A percentile compares a stretch with the other conserved stretches of the same genome.
Conservation (phyloP, 30 jellyfish, hydroid and myxozoan genomes). For the Cassiopea andromeda region DNA sequence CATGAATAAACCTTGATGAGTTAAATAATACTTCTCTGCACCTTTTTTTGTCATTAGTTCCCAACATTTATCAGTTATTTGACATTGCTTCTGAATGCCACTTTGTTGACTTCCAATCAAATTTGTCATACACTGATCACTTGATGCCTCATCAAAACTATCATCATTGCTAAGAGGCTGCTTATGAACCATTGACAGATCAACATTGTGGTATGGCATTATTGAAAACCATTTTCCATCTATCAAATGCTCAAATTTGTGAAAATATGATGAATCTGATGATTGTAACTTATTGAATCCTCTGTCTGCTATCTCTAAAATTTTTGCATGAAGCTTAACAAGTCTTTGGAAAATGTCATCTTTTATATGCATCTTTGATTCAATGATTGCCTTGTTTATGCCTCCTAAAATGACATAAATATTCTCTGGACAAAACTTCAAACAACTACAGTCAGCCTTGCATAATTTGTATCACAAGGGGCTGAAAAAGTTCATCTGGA, state of each 20-base stretch:
- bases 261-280: conserved; percentile 48
- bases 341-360: conserved; percentile 30
- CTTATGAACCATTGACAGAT: conserved; percentile 26
- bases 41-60: conserved; percentile 65
- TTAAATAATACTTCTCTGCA: conserved; percentile 64
- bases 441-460: too few species aligned
- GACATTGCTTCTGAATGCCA: conserved; percentile 41
- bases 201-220: conserved; percentile 56
- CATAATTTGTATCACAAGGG: too few species aligned
- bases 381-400: conserved; percentile 50
- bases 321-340: conserved; percentile 24
- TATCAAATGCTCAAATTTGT: conserved; percentile 54
- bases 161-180: conserved; percentile 27
- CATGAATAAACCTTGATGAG: conserved; percentile 83
- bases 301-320: conserved; percentile 25
- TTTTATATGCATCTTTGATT: conserved; percentile 16
- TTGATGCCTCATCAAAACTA: conserved; percentile 56
- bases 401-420: conserved; percentile 36
- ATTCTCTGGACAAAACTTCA: too few species aligned
- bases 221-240: conserved; percentile 60
- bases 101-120: conserved; percentile 62
- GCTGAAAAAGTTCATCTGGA: too few species aligned
- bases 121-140: conserved; percentile 82
- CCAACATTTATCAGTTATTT: conserved; percentile 75
- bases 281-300: conserved; percentile 45